Base-by-base conservation (phyloP, 2,888 invertebrate species). In the Ypsolopha scabrella region DNA sequence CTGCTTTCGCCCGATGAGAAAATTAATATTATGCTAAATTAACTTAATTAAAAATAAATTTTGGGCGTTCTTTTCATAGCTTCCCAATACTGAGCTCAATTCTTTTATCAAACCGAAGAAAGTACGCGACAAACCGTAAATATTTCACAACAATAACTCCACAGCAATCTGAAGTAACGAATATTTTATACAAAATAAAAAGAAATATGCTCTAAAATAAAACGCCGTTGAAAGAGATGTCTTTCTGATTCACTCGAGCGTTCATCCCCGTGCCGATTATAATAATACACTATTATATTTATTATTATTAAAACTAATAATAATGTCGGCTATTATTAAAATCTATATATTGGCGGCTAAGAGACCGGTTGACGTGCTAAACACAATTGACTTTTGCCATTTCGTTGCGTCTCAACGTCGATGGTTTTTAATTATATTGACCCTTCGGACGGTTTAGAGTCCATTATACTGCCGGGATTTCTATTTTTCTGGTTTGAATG, bases 371-470 rank as follows among this genome's bases (percentile, higher is more conserved):
- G 66, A 65, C 60, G 57, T 68, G 66, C 55, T 71, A 68, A 74
- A 70, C 69, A 85, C 81, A 83, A 85, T 85, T 73, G 80, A 83
- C 81, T 85, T 75, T 83, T 85, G 75, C 80, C 82, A 72, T 80
- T 80, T 70, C 70, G 77, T 57, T 83, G 82, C 55, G 51, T 79
- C 62, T 74, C 78, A 85, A 85, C 83, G 82, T 83, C 72, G 65
- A 60, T 61, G 64, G 66, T 65, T 65, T 79, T 80, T 80, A 78
- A 82, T 80, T 81, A 70, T 81, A 70, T 79, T 81, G 80, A 80
- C 80, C 81, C 82, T 65, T 68, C 62, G 55, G 61, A 36, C 61
- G 70, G 69, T 72, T 78, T 76, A 69, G 67, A 60, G 63, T 67
- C 67, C 67, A 73, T 75, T 76, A 72, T 75, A 69, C 67, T 61